phyloP scores from a whole-genome alignment of 2,113 vertebrate species.

The Paradisaea rubra region DNA sequence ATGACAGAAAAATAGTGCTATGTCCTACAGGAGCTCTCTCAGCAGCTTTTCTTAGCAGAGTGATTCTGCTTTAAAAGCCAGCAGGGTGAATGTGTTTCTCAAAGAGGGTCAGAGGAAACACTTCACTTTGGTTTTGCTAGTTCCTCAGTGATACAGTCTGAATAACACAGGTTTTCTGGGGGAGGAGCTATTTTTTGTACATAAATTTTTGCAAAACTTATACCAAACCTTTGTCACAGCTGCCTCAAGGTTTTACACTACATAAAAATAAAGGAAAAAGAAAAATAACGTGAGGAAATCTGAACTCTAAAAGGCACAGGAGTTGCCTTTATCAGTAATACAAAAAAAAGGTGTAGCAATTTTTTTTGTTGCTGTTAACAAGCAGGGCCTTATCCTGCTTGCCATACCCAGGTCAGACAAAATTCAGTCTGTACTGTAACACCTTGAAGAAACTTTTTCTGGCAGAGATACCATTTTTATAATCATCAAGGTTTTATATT shows the following conservation, averaged over 20 bases:
- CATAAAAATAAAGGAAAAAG: not conserved
- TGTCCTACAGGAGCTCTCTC: not conserved
- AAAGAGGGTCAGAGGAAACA: not conserved
- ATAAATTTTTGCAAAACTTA: not conserved
- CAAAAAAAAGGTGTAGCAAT: accelerated
- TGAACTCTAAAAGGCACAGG: not conserved
- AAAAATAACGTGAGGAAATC: not conserved
- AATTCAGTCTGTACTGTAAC: not conserved
- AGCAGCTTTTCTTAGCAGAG: not conserved
- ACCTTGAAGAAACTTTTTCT: not conserved
- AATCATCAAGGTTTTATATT: not conserved
- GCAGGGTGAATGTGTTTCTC: not conserved
- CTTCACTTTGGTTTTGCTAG: not conserved
- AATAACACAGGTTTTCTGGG: not conserved
- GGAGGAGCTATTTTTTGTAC: not conserved
- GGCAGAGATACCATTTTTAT: not conserved
- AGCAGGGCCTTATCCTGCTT: not conserved
- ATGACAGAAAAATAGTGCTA: not conserved
- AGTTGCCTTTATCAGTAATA: not conserved
- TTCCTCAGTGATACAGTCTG: accelerated
- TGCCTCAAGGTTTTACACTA: not conserved
- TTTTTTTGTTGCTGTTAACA: not conserved
- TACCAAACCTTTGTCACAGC: not conserved
- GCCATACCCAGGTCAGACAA: not conserved
- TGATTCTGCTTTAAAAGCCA: not conserved